Conservation (phyloP, 2,113 vertebrate species). For the Sebastes schlegelii region DNA sequence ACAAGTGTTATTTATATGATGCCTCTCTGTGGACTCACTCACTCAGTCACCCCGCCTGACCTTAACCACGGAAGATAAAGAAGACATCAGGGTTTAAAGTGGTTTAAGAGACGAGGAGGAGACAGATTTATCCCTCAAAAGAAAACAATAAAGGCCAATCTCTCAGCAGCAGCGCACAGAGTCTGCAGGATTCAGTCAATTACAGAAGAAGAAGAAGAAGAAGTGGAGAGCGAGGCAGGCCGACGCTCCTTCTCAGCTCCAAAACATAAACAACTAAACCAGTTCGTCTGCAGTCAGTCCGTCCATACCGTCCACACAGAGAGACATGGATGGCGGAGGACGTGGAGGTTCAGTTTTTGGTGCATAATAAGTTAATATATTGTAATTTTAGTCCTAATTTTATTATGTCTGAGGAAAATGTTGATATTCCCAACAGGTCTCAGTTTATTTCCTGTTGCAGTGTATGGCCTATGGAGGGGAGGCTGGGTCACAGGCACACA, state of each 20-base stretch:
- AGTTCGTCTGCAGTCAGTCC: constrained; percentile 8
- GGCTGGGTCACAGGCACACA: too few relatives aligned
- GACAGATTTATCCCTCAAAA: constrained; percentile 55
- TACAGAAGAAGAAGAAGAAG: constrained; percentile 24
- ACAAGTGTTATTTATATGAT: too few relatives aligned
- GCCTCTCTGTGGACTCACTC: too few relatives aligned
- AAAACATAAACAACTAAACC: constrained; percentile 5
- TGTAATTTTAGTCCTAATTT: too few relatives aligned
- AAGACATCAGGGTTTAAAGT: neutral
- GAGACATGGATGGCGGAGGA: too few relatives aligned
- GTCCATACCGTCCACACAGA: too few relatives aligned
- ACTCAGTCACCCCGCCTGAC: constrained; percentile 13
- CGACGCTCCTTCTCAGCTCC: constrained; percentile 13
- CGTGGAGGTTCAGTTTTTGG: too few relatives aligned
- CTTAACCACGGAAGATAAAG: constrained; percentile 41
- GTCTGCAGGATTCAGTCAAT: constrained; percentile 42
- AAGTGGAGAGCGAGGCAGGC: neutral
- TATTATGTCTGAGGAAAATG: too few relatives aligned
- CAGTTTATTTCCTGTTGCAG: too few relatives aligned
- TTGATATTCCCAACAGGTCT: too few relatives aligned
- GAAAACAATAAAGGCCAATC: constrained; percentile 57
- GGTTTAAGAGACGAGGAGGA: constrained; percentile 21
- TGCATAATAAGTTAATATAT: too few relatives aligned
- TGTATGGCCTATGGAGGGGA: too few relatives aligned
- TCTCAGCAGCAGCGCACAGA: constrained; percentile 41